phyloP scores from a whole-genome alignment of 2,888 invertebrate genomes.

The Timandra comae region DNA sequence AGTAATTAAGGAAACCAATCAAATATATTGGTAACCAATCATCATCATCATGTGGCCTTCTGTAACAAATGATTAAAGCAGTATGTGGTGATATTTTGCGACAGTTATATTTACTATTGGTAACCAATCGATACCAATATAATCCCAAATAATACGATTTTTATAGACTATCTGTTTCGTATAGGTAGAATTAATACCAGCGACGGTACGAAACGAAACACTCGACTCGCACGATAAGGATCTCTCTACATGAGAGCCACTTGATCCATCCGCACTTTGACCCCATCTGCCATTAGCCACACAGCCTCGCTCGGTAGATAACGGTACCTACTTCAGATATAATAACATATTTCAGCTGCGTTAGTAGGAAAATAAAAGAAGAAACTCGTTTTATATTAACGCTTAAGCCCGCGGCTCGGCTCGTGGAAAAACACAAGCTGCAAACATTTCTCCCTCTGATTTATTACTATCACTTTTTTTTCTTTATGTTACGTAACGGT shows the following conservation, averaged over 20 bases:
- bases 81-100: too few species aligned
- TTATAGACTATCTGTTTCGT: too few species aligned
- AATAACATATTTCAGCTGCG: neutral
- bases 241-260: conserved; percentile 28
- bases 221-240: conserved; percentile 26
- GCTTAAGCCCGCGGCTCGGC: too few species aligned
- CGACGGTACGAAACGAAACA: conserved; percentile 17
- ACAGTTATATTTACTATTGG: too few species aligned
- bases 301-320: conserved; percentile 8
- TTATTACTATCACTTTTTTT: neutral
- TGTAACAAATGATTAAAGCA: too few species aligned
- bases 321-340: neutral
- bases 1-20: too few species aligned
- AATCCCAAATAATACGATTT: too few species aligned
- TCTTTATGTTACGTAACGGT: neutral
- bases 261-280: conserved; percentile 33
- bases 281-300: conserved; percentile 20
- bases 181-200: conserved; percentile 21
- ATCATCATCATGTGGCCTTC: too few species aligned
- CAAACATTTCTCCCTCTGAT: neutral
- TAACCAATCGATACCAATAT: too few species aligned
- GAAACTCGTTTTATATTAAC: too few species aligned
- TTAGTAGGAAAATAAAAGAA: neutral
- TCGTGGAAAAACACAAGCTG: too few species aligned
- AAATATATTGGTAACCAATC: too few species aligned